Evolutionary conservation across 2,797 vertebrate genomes (phyloP), one percentile per base, ranked within the genome.

Genomic region (Myotis pilosus): DNA sequence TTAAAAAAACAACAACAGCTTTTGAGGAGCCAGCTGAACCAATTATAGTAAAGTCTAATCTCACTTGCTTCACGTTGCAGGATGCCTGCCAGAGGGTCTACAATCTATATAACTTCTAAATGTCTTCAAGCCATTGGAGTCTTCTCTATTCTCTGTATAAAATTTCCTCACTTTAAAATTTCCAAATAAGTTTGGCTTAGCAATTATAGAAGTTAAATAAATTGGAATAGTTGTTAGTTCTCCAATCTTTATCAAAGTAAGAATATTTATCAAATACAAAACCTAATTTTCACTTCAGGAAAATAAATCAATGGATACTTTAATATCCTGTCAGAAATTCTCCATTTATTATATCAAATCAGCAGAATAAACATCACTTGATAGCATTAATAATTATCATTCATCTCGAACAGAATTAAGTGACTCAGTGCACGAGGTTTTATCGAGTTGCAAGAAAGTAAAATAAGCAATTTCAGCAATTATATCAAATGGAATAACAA

Each of bases 201-300:
- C 38, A 78, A 57, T 83, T 36, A 75, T 0, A 69, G 9, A 89
- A 84, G 94, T 71, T 86, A 75, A 89, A 72, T 68, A 91, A 83
- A 64, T 80, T 44, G 6, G 51, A 74, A 47, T 47, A 88, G 30
- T 68, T 90, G 2, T 90, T 75, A 83, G 17, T 64, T 93, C 11
- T 83, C 33, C 51, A 15, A 78, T 72, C 38, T 86, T 95, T 85
- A 60, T 79, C 76, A 64, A 72, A 85, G 41, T 69, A 78, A 89
- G 71, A 93, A 83, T 69, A 79, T 25, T 87, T 92, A 95, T 90
- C 87, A 90, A 96, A 92, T 69, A 80, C 86, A 79, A 87, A 93
- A 83, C 49, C 49, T 75, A 91, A 96, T 68, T 87, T 96, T 94
- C 33, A 68, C 23, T 82, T 89, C 23, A 79, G 41, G 41, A 91